These are phyloP conservation scores for Drosophila persimilis DNA, from an alignment of 1,140 invertebrate species.

Conservation along the genomic window DNA sequence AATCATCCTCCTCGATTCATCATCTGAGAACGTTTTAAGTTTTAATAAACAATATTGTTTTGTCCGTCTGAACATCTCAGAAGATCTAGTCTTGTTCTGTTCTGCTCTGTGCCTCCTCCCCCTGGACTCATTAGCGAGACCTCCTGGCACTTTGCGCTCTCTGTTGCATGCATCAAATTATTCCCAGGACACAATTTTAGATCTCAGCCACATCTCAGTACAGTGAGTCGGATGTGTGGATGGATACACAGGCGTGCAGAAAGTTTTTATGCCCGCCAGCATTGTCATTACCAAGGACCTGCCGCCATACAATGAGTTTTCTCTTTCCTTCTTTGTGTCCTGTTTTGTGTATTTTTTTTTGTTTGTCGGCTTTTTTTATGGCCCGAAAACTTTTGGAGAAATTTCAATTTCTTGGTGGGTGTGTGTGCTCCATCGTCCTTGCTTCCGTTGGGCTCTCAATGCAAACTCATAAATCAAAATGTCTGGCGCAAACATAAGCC, in stretches of 20 bases:
- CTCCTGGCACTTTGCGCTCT: slow-evolving; percentile 38
- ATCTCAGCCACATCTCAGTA: slow-evolving; percentile 28
- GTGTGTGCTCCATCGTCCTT: slow-evolving; percentile 2
- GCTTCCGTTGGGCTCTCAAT: slow-evolving; percentile 11
- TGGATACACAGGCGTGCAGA: slow-evolving; percentile 29
- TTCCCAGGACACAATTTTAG: slow-evolving; percentile 57
- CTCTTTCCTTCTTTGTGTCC: slow-evolving; percentile 1
- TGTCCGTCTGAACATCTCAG: slow-evolving; percentile 19
- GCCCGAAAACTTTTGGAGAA: slow-evolving; percentile 60
- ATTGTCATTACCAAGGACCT: slow-evolving; percentile 61
- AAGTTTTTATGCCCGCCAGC: slow-evolving; percentile 64
- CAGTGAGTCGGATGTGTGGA: slow-evolving; percentile 35
- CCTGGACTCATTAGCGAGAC: slow-evolving; percentile 57
- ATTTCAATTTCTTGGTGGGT: slow-evolving; percentile 64
- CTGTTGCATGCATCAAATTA: slow-evolving; percentile 52
- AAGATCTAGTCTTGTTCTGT: slow-evolving; percentile 6
- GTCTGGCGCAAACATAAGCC: slow-evolving; percentile 70
- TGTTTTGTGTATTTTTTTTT: slow-evolving; percentile 21
- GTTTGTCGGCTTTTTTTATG: slow-evolving; percentile 44
- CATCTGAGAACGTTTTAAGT: slow-evolving; percentile 53
- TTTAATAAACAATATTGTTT: slow-evolving; percentile 61
- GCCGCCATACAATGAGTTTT: slow-evolving; percentile 47
- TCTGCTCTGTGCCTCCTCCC: slow-evolving; percentile 18
- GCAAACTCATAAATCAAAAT: slow-evolving; percentile 78
- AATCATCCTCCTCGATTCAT: slow-evolving; percentile 55